phyloP scores from a whole-genome alignment of 2,797 vertebrate species.

The Sparidentex hasta region DNA sequence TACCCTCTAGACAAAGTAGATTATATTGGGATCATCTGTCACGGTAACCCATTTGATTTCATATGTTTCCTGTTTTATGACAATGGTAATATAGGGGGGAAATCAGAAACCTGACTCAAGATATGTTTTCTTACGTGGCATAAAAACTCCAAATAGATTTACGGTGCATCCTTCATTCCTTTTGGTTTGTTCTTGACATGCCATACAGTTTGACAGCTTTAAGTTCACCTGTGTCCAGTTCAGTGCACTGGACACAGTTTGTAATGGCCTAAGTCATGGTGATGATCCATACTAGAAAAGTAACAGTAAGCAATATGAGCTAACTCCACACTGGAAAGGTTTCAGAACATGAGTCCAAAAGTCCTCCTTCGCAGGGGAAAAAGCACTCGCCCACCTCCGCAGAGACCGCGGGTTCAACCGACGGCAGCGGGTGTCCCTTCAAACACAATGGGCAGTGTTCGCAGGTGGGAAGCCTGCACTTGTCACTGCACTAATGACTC shows the following conservation, averaged over 20 bases:
- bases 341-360: conserved; percentile 74
- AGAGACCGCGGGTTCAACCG: conserved; percentile 65
- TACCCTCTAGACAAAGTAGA: conserved; percentile 7
- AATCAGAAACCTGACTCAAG: background rate
- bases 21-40: background rate
- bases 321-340: conserved; percentile 62
- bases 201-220: conserved; percentile 11
- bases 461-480: conserved; percentile 77
- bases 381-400: conserved; percentile 62
- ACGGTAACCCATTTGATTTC: conserved; percentile 3
- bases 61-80: conserved; percentile 13
- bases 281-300: conserved; percentile 35
- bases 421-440: conserved; percentile 68
- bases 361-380: conserved; percentile 75
- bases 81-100: background rate
- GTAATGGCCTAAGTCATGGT: conserved; percentile 29
- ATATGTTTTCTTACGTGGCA: conserved; percentile 4
- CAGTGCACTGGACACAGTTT: conserved; percentile 32
- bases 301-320: conserved; percentile 46
- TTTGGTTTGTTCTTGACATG: conserved; percentile 13
- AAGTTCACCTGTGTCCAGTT: conserved; percentile 29
- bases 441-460: conserved; percentile 73
- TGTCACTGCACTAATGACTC: conserved; percentile 68
- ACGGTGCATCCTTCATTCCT: conserved; percentile 1
- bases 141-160: conserved; percentile 16